Evolutionary conservation across 1,140 invertebrate genomes (phyloP).

Genomic region (Andricus grossulariae): DNA sequence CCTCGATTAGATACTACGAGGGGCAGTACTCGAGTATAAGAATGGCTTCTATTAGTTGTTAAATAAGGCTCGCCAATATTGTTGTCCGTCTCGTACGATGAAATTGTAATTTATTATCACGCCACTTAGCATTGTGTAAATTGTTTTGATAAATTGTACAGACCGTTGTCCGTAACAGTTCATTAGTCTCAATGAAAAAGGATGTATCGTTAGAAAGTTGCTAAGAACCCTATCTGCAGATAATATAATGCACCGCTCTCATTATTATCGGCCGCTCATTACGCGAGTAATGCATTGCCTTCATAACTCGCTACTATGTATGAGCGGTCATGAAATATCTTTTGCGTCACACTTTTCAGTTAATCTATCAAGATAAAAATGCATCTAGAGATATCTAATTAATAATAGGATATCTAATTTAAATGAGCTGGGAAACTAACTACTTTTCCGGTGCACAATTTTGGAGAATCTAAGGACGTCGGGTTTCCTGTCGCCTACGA

Average conservation of each 20-base stretch:
- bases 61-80: slow-evolving; percentile 23
- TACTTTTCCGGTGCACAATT: not conserved
- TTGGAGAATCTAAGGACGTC: not conserved
- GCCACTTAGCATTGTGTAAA: slow-evolving; percentile 28
- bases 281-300: not conserved
- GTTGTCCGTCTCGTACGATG: slow-evolving; percentile 27
- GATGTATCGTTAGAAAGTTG: slow-evolving; percentile 35
- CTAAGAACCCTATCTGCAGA: slow-evolving; percentile 15
- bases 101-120: slow-evolving; percentile 27
- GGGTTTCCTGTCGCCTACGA: not conserved
- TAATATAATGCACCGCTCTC: slow-evolving; percentile 16
- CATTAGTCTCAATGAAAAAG: slow-evolving; percentile 38
- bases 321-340: not conserved
- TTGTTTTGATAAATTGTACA: slow-evolving; percentile 28
- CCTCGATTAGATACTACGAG: slow-evolving; percentile 36
- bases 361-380: not conserved
- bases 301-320: not conserved
- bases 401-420: not conserved
- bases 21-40: slow-evolving; percentile 10
- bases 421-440: not conserved
- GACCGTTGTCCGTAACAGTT: slow-evolving; percentile 32
- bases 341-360: not conserved
- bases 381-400: not conserved
- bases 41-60: slow-evolving; percentile 28
- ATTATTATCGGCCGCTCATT: slow-evolving; percentile 14